Conservation (phyloP, 2,888 invertebrate genomes). For the Drosophila percnosoma region DNA sequence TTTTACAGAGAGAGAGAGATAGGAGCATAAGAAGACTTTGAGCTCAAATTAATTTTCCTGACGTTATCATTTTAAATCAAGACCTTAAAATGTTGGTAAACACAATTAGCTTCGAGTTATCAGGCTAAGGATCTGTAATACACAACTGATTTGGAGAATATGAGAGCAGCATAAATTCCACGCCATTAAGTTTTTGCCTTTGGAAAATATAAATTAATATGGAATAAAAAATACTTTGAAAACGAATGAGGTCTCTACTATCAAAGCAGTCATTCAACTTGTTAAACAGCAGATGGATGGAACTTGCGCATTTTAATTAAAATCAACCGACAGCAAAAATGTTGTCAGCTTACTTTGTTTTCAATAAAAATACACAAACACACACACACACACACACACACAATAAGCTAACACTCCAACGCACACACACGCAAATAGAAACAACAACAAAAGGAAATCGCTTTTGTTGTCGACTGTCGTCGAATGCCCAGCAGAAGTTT, state of each 20-base stretch:
- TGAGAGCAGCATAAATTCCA: neutral
- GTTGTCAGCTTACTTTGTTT: slow-evolving; percentile 54
- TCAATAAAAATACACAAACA: slow-evolving; percentile 43
- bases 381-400: slow-evolving; percentile 2
- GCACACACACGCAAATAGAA: neutral
- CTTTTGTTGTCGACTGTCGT: slow-evolving; percentile 32
- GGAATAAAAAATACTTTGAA: neutral
- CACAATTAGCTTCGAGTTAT: neutral
- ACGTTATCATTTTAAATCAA: neutral
- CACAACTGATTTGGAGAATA: neutral
- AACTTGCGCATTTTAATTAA: slow-evolving; percentile 57
- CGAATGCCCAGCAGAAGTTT: slow-evolving; percentile 31
- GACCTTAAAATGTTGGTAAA: neutral
- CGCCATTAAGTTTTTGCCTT: neutral
- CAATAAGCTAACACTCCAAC: neutral
- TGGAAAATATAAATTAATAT: neutral
- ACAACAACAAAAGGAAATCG: slow-evolving; percentile 32
- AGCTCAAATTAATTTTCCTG: neutral
- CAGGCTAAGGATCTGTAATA: too few relatives aligned
- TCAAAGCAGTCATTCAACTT: neutral
- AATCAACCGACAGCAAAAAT: slow-evolving; percentile 46
- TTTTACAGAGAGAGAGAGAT: neutral
- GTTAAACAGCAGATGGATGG: slow-evolving; percentile 2
- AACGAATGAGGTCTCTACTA: neutral
- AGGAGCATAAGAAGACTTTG: neutral